Evolutionary conservation across 2,797 vertebrate species (phyloP).

Genomic region (Arremon aurantiirostris): DNA sequence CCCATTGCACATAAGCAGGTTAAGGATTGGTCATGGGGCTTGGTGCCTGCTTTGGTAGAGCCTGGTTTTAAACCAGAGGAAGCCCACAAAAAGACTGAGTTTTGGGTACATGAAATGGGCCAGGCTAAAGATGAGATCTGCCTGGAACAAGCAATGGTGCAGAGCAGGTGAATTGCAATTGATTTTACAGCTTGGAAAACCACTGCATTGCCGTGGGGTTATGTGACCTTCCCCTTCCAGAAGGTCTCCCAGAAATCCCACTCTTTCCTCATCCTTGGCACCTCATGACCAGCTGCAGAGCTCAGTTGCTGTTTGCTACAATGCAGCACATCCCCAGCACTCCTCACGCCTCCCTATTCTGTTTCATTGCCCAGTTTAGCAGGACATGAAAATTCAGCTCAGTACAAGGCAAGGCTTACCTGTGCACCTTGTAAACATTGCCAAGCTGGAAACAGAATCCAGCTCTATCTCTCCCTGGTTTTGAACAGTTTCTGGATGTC

Average conservation of each 20-base stretch:
- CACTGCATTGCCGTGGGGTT: not conserved
- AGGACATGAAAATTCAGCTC: not conserved
- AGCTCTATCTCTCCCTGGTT: not conserved
- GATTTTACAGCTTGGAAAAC: not conserved
- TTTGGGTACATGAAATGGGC: not conserved
- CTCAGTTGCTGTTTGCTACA: not conserved
- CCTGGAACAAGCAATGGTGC: not conserved
- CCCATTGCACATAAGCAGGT: accelerated
- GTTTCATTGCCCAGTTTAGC: not conserved
- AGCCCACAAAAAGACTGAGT: not conserved
- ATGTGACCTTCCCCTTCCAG: not conserved
- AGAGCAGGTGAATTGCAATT: not conserved
- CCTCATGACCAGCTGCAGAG: not conserved
- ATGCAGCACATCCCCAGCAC: not conserved
- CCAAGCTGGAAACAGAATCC: not conserved
- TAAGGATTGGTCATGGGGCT: accelerated
- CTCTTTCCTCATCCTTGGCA: not conserved
- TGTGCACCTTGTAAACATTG: not conserved
- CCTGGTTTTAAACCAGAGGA: not conserved
- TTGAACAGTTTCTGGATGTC: not conserved
- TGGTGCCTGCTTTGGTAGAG: not conserved
- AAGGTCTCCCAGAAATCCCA: not conserved
- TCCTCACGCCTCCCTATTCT: not conserved
- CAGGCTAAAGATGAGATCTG: not conserved
- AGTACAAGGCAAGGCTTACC: not conserved